Evolutionary conservation across 2,113 vertebrate species (phyloP).

Genomic region (Centropus unirufus): DNA sequence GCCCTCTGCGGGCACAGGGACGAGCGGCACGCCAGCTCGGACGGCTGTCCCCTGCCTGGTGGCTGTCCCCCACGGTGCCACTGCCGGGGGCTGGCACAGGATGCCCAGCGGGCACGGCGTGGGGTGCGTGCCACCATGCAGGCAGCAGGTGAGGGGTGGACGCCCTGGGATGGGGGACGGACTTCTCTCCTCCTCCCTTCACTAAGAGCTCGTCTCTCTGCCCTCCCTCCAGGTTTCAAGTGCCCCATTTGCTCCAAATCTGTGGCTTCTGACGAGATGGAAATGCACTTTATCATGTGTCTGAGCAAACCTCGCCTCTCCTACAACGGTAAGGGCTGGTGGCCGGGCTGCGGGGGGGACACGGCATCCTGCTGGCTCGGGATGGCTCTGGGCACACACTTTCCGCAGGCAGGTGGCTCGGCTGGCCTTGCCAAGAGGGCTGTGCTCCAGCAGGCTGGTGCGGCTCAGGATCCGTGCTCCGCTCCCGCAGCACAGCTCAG

Average conservation of each 20-base stretch:
- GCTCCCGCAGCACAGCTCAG: background rate
- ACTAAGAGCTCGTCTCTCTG: background rate
- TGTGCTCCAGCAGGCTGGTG: background rate
- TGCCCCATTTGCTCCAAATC: conserved; percentile 99
- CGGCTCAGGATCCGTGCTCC: background rate
- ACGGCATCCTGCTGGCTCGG: accelerated
- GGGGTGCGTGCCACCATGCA: conserved; percentile 54
- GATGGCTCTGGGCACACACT: background rate
- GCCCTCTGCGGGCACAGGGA: conserved; percentile 38
- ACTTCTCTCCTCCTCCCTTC: background rate
- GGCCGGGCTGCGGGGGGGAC: background rate
- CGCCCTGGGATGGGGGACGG: background rate
- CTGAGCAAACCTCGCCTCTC: conserved; percentile 99
- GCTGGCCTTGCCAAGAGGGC: background rate
- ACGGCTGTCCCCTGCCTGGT: background rate
- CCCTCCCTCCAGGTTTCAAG: conserved; percentile 90
- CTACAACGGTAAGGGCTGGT: conserved; percentile 88
- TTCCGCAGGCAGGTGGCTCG: accelerated
- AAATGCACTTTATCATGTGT: conserved; percentile 99
- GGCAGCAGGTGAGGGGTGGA: conserved; percentile 41
- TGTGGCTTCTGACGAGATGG: conserved; percentile 98
- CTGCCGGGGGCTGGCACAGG: background rate
- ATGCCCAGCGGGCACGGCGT: background rate
- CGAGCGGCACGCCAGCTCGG: background rate
- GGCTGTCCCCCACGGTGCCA: background rate